Evolutionary conservation across 1,140 invertebrate species (phyloP).

Genomic region (Anastrepha ludens): DNA sequence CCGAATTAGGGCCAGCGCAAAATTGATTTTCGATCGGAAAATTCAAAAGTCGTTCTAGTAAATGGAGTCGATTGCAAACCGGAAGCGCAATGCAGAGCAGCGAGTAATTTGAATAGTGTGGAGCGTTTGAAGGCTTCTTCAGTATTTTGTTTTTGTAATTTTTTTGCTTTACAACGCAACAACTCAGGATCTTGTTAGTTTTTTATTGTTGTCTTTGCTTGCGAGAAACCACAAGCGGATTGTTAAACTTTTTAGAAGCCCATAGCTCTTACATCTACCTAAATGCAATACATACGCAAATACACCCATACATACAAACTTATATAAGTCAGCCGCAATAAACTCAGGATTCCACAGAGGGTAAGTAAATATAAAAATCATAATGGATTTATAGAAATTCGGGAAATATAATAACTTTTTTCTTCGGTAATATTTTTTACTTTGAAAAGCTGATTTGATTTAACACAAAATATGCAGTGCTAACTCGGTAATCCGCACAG

Average conservation of each 20-base stretch:
- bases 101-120: background rate
- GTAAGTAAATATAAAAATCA: background rate
- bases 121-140: slow-evolving; percentile 37
- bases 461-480: no score
- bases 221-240: background rate
- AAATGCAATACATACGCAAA: background rate
- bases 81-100: background rate
- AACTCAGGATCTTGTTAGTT: slow-evolving; percentile 23
- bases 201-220: slow-evolving; percentile 30
- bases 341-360: slow-evolving; percentile 16
- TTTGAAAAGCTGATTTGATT: no score
- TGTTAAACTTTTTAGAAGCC: slow-evolving; percentile 3
- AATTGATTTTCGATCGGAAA: no score
- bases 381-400: no score
- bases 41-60: no score
- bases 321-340: background rate
- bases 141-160: slow-evolving; percentile 27
- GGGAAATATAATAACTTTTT: no score
- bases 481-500: no score
- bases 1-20: no score
- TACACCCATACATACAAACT: background rate
- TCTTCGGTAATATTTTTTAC: no score
- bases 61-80: background rate
- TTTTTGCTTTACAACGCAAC: slow-evolving; percentile 17
- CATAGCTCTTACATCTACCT: background rate